These are phyloP conservation scores for Zaprionus vittiger DNA, from an alignment of 1,140 invertebrate genomes.

Conservation along the genomic window DNA sequence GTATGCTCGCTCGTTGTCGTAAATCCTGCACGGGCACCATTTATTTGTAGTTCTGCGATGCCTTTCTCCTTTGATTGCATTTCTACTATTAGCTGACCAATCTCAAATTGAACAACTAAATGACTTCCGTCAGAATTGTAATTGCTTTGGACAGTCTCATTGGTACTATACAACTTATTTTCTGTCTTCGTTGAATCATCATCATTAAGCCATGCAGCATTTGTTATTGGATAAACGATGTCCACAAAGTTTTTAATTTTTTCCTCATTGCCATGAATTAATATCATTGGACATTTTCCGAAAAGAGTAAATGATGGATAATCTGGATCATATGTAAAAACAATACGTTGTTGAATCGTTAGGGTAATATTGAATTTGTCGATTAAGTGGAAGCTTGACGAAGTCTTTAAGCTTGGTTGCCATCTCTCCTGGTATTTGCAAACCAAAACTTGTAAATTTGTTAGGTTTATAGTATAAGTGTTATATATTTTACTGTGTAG, in stretches of 20 bases:
- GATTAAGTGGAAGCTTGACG: conserved; percentile 93
- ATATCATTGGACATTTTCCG: conserved; percentile 93
- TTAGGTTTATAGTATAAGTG: conserved; percentile 92
- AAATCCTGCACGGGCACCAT: conserved; percentile 92
- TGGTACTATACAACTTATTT: conserved; percentile 32
- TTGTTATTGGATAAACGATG: conserved; percentile 84
- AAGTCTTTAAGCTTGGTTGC: conserved; percentile 92
- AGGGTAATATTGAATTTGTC: conserved; percentile 96
- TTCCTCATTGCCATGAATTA: conserved; percentile 95
- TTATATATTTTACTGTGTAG: conserved; percentile 92
- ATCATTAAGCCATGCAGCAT: conserved; percentile 51
- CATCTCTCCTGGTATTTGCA: conserved; percentile 95
- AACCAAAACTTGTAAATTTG: conserved; percentile 94
- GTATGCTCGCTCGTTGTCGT: conserved; percentile 89
- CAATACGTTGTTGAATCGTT: conserved; percentile 91
- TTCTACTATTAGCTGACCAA: conserved; percentile 95
- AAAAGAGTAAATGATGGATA: conserved; percentile 93
- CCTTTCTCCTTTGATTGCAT: conserved; percentile 93
- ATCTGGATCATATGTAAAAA: conserved; percentile 92
- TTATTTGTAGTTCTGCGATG: conserved; percentile 95
- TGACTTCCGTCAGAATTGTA: conserved; percentile 85
- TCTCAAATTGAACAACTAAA: conserved; percentile 93
- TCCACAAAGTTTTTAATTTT: conserved; percentile 89
- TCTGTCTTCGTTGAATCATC: conserved; percentile 80
- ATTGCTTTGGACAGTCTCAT: conserved; percentile 46